Base-by-base conservation (phyloP, 2,797 vertebrate genomes). In the Gouania willdenowi region DNA sequence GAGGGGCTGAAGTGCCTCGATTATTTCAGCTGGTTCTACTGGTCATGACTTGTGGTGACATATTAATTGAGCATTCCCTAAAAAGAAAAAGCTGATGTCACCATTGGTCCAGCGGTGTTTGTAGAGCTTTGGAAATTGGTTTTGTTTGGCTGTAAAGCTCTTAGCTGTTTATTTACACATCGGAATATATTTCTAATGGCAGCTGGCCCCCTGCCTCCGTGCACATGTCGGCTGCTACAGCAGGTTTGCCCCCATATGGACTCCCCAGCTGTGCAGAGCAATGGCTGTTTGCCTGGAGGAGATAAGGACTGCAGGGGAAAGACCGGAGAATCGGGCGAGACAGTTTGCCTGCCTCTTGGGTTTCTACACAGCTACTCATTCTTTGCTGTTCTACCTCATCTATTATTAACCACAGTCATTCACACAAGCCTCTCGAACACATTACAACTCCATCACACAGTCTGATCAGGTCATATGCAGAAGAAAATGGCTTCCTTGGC, bases 321-420 rank as follows among this genome's bases (percentile, higher is more conserved):
- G 26, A 54, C 9, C 29, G 30, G 27, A 5, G 19, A 45, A 41
- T 45, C 11, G 12, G 55, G 21, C n/a, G 37, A 20, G 41, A 46
- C 39, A 13, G 33, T 55, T 58, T 32, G 2, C 43, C 39, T 33
- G 49, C 53, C 70, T 80, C 80, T 83, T 73, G 75, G 75, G 69
- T 78, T 50, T 81, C 81, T 57, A 66, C 1, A 52, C 58, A 77
- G 84, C 62, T 61, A 75, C 79, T 77, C 59, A 54, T n/a, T 87
- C 76, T 77, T 82, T 58, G 78, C 64, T 55, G 71, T 80, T 52
- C 21, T 45, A n/a, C 72, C 55, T 88, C 84, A 83, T 89, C 78
- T 82, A 88, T 88, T 89, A 89, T 89, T 89, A 82, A 91, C 70
- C 49, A 38, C 60, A 49, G 81, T 83, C 72, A 84, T 86, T 83